Conservation (phyloP, 2,888 invertebrate genomes). For the Drosophila buzzatii region DNA sequence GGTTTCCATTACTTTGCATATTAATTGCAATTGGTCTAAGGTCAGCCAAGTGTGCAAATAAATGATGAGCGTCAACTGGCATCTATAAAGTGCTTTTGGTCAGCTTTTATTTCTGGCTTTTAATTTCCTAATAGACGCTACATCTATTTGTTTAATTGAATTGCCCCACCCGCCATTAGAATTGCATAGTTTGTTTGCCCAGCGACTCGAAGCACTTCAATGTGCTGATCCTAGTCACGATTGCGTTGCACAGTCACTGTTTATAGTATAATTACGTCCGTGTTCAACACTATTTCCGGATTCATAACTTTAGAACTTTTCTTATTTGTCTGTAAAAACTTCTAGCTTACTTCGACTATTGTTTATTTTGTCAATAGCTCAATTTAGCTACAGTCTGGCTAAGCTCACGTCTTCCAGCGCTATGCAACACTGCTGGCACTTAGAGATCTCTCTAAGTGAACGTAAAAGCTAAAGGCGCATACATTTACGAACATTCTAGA, state of each 20-base stretch:
- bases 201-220: background rate
- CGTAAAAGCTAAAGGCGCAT: too few relatives aligned
- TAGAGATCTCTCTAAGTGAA: background rate
- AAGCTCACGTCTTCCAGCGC: background rate
- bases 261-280: background rate
- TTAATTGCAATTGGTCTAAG: conserved; percentile 25
- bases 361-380: background rate
- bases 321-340: background rate
- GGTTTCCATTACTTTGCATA: background rate
- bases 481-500: too few relatives aligned
- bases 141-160: background rate
- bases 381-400: background rate
- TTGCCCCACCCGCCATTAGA: background rate
- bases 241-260: background rate
- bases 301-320: background rate
- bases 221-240: conserved; percentile 1
- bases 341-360: background rate
- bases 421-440: background rate
- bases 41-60: background rate
- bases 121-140: background rate
- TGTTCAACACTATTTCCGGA: background rate
- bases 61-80: too few relatives aligned
- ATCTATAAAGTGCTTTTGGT: too few relatives aligned
- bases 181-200: background rate
- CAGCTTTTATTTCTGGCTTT: background rate